Evolutionary conservation across 2,797 vertebrate species (phyloP), one percentile per base, ranked within the genome.

Genomic region (Crocidura indochinensis): DNA sequence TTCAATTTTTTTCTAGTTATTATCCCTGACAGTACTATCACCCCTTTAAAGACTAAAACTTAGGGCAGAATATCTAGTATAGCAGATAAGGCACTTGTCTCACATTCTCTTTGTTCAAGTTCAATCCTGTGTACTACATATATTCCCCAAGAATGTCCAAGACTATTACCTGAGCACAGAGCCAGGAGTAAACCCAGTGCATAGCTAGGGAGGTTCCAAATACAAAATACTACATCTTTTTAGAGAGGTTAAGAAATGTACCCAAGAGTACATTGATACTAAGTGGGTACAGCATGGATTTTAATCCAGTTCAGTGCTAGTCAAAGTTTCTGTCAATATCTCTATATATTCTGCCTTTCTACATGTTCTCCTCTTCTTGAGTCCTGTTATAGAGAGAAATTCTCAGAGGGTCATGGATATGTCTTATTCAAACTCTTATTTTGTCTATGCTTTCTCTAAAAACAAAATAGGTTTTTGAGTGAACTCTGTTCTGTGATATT

Each of bases 401-500:
- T 71, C 7, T 56, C 19, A 62, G 6, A 0, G 0, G 14, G 6
- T 51, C 29, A 62, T 15, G n/a, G 24, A 44, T 29, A 11, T 31
- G 44, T 46, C 46, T 24, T 73, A 2, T 46, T 31, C 15, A 44
- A 62, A 60, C 76, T 65, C 38, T 84, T 56, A 87, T 87, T 9
- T 87, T 17, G 11, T 44, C 14, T 29, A 10, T 68, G 74, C 4
- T 72, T 31, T 20, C 22, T 77, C 62, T 84, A n/a, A 46, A 65
- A 88, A 68, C 22, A 78, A 26, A 73, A 24, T 31, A 46, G 20
- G 4, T 75, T 75, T 88, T 47, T 51, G 91, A 90, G 44, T 8
- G 9, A 87, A 85, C 51, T 74, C 27, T 80, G 15, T 24, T 69
- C 31, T 71, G 7, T 62, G 17, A 77, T 38, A 44, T 2, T 26